Evolutionary conservation across 2,797 vertebrate species (phyloP).

Genomic region (Harpagifer antarcticus): DNA sequence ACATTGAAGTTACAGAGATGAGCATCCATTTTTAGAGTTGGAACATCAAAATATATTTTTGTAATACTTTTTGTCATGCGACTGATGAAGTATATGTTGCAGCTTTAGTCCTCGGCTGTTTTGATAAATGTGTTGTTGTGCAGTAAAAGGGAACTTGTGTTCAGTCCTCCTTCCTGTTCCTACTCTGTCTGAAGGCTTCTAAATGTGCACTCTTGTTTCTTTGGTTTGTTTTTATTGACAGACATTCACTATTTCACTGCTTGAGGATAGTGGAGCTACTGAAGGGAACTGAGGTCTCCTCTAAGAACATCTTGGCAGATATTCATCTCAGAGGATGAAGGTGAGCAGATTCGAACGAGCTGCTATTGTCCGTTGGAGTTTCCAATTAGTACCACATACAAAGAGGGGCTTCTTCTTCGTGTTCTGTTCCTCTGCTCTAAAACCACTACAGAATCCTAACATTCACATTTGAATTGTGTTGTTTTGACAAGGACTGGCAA

Average conservation of each 20-base stretch:
- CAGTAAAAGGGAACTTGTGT: not conserved
- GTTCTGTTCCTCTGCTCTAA: not conserved
- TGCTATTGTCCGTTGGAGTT: not conserved
- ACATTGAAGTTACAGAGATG: not conserved
- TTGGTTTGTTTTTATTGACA: slow-evolving; percentile 59
- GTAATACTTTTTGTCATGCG: no score
- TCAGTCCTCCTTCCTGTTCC: not conserved
- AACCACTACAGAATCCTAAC: not conserved
- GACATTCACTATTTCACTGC: slow-evolving; percentile 99
- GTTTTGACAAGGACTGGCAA: slow-evolving; percentile 92
- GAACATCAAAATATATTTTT: no score
- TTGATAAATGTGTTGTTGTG: not conserved
- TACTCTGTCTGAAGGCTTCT: not conserved
- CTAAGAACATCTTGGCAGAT: slow-evolving; percentile 96
- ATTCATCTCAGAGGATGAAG: slow-evolving; percentile 98
- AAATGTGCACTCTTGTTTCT: not conserved
- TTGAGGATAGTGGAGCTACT: slow-evolving; percentile 93
- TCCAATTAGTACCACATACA: not conserved
- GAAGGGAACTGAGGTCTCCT: slow-evolving; percentile 93
- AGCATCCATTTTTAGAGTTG: not conserved
- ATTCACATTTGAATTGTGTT: not conserved
- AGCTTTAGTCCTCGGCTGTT: not conserved
- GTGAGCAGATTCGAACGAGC: slow-evolving; percentile 74
- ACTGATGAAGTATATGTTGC: not conserved
- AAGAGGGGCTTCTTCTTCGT: not conserved